phyloP scores from a whole-genome alignment of 92 coral and sea anemone species.

The Palythoa caribaeorum region DNA sequence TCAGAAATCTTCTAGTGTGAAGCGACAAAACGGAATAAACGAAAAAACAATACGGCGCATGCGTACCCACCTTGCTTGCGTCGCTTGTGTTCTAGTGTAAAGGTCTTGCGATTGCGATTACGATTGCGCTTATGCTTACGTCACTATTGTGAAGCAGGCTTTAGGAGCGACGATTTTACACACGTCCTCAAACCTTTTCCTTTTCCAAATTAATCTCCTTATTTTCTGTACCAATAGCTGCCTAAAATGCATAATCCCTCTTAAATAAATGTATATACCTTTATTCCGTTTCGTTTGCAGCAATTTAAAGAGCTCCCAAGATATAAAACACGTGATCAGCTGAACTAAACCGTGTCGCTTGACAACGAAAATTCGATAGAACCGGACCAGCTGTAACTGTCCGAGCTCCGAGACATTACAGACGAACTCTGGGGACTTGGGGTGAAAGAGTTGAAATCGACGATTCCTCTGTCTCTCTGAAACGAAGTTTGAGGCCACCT shows the following conservation, averaged over 20 bases:
- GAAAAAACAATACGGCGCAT: too few relatives aligned
- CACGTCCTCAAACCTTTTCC: neutral
- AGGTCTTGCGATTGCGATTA: too few relatives aligned
- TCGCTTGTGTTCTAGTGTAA: too few relatives aligned
- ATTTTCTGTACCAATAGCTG: too few relatives aligned
- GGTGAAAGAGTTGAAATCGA: conserved; percentile 59
- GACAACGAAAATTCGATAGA: conserved; percentile 44
- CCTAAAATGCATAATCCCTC: too few relatives aligned
- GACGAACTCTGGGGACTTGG: conserved; percentile 79
- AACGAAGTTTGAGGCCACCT: conserved; percentile 17
- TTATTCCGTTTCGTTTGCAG: conserved; percentile 1
- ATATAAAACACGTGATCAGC: neutral
- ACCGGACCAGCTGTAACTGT: conserved; percentile 48
- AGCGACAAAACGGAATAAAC: too few relatives aligned
- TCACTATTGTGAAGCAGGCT: too few relatives aligned
- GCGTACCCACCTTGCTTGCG: too few relatives aligned
- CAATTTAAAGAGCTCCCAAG: conserved; percentile 1
- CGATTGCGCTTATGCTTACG: too few relatives aligned
- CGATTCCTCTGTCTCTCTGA: neutral
- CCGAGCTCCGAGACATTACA: conserved; percentile 65
- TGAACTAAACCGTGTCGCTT: conserved; percentile 28
- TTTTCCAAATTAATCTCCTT: too few relatives aligned
- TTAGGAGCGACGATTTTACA: too few relatives aligned
- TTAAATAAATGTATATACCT: neutral
- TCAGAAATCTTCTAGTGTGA: too few relatives aligned